Conservation (phyloP, 2,113 vertebrate species). For the Phocoena phocoena region DNA sequence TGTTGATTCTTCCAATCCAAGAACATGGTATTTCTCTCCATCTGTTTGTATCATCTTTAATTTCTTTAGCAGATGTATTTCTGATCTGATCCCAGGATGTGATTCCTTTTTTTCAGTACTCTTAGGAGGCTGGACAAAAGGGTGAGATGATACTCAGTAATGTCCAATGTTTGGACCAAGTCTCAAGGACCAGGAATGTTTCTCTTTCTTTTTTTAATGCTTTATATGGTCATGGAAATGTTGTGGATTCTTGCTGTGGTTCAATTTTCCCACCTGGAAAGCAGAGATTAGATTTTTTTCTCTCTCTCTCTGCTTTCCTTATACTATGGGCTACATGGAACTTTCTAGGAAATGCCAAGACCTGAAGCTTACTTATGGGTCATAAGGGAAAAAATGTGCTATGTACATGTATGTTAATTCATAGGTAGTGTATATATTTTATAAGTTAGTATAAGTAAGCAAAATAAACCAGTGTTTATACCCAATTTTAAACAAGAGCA, state of each 20-base stretch:
- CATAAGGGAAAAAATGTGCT: neutral
- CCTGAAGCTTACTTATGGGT: neutral
- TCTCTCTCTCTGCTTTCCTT: neutral
- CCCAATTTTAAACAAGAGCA: slow-evolving; percentile 45
- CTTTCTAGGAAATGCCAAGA: neutral
- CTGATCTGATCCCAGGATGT: slow-evolving; percentile 30
- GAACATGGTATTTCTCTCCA: no score
- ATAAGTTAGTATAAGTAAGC: slow-evolving; percentile 3
- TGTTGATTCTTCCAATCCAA: no score
- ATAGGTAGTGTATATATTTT: neutral
- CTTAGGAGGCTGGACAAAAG: neutral
- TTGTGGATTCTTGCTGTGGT: neutral
- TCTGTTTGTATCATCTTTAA: no score
- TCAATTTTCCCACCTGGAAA: slow-evolving; percentile 51
- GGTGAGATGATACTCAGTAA: neutral
- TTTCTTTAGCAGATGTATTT: slow-evolving; percentile 2
- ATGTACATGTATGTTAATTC: neutral
- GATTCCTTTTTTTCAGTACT: slow-evolving; percentile 27
- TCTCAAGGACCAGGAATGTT: slow-evolving; percentile 50
- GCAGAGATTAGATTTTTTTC: neutral
- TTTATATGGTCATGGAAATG: slow-evolving; percentile 22
- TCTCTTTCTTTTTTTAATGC: slow-evolving; percentile 25
- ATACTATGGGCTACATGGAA: neutral
- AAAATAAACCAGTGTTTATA: slow-evolving; percentile 44
- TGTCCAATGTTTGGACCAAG: slow-evolving; percentile 44